Base-by-base conservation (phyloP, 2,113 vertebrate genomes). In the Protobothrops flavoviridis region DNA sequence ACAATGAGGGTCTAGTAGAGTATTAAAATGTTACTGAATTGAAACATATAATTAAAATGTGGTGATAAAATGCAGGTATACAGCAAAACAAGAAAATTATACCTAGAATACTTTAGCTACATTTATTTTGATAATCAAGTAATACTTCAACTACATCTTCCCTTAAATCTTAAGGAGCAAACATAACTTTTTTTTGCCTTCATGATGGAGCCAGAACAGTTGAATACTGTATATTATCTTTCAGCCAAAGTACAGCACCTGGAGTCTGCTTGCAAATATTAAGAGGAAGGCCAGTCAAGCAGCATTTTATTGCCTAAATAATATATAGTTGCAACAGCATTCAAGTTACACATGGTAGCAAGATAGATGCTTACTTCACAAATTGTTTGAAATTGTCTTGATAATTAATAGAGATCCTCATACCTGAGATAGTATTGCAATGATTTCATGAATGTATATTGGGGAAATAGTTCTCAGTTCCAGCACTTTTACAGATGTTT, bases 341-440 rank as follows among this genome's bases (percentile, higher is more conserved):
- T 85, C 15, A 21, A 87, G 87, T 45, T 90, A 56, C 92, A 91
- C 1, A n/a, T 10, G 74, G 33, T 15, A 91, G 33, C 74, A 91
- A 20, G 11, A 50, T 50, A 8, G 10, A 57, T n/a, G 48, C 7
- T 48, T 48, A 21, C 43, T 24, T 33, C 13, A 7, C 6, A 91
- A 53, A 23, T 1, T 15, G 13, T 33, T 45, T 39, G 24, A 15
- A 90, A 64, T 12, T 4, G 48, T 48, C 43, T 7, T 17, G 43
- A 69, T 13, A 0, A 57, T 1, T 43, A 64, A 5, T 4, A 17
- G 4, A 15, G 1, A 5, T 56, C 15, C 91, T 24, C 20, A 92
- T 96, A 99, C 99, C 99, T 99, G 99, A 94, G 98, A 98, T 56
- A 99, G 99, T 87, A 99, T 98, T 85, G 98, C 93, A 90, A 97